These are phyloP conservation scores for Pampusana beccarii DNA, from an alignment of 2,113 vertebrate genomes.

Conservation along the genomic window DNA sequence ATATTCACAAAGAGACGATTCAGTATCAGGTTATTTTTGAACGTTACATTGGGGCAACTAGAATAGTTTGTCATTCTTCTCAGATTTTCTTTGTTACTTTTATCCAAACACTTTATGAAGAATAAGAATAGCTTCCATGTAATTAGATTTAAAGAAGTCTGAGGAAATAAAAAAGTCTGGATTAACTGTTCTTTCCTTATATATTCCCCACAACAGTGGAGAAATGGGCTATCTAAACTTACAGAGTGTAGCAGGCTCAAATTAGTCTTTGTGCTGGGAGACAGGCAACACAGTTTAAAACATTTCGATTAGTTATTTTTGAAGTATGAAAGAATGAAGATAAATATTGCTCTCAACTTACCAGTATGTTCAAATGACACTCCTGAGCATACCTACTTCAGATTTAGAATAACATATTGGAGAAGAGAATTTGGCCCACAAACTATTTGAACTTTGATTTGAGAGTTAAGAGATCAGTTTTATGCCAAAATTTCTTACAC, in stretches of 20 bases:
- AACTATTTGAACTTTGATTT: not conserved
- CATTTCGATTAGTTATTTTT: conserved; percentile 11
- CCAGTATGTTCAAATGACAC: not conserved
- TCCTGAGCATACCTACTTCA: conserved; percentile 23
- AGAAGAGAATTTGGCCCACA: not conserved
- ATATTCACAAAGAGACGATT: not conserved
- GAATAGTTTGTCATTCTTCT: conserved; percentile 1
- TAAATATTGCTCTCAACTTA: conserved; percentile 30
- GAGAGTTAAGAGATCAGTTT: not conserved
- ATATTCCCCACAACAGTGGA: not conserved
- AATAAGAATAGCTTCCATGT: not conserved
- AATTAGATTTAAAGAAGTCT: not conserved
- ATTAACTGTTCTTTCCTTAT: not conserved
- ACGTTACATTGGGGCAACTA: not conserved
- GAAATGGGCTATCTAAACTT: not conserved
- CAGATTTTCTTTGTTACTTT: conserved; percentile 16
- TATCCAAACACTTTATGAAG: not conserved
- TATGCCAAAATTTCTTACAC: conserved; percentile 13
- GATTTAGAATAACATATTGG: conserved; percentile 27
- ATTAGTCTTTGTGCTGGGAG: not conserved
- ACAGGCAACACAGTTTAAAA: conserved; percentile 2
- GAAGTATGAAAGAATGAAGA: conserved; percentile 1
- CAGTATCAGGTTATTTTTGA: conserved; percentile 24
- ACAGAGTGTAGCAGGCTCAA: not conserved
- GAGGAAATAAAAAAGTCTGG: not conserved